Conservation (phyloP, 1,140 invertebrate species). For the Lordiphosa mommai region DNA sequence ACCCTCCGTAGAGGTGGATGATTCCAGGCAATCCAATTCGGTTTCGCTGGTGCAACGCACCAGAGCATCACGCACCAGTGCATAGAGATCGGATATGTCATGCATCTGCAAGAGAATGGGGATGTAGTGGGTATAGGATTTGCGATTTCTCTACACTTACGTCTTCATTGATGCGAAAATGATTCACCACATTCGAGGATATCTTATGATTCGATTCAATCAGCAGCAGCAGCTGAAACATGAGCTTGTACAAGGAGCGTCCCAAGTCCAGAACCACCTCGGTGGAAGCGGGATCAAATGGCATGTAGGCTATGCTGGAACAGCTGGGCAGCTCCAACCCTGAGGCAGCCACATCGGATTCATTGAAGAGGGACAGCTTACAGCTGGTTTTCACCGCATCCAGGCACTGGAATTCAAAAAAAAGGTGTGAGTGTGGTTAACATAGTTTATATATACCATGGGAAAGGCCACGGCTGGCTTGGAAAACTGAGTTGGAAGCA, state of each 20-base stretch:
- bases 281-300: conserved; percentile 73
- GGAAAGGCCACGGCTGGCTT: too few species aligned
- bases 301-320: conserved; percentile 68
- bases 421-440: too few species aligned
- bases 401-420: conserved; percentile 82
- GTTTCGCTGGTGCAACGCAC: conserved; percentile 69
- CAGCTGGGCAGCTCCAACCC: conserved; percentile 59
- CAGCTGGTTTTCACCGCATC: conserved; percentile 87
- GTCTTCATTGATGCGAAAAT: conserved; percentile 77
- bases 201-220: conserved; percentile 96
- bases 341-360: conserved; percentile 80
- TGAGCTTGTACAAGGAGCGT: conserved; percentile 92
- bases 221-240: conserved; percentile 94
- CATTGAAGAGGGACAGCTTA: conserved; percentile 87
- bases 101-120: conserved; percentile 49
- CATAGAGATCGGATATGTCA: conserved; percentile 78
- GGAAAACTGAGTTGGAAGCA: too few species aligned
- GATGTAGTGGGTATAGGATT: neutral
- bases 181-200: conserved; percentile 82
- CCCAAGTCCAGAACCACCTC: conserved; percentile 88
- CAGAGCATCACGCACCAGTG: conserved; percentile 73
- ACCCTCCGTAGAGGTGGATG: conserved; percentile 78
- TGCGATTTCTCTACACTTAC: conserved; percentile 24
- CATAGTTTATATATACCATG: too few species aligned
- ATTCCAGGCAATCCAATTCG: conserved; percentile 74